phyloP scores from a whole-genome alignment of 2,113 vertebrate species.

The Chaetorhynchus papuensis region DNA sequence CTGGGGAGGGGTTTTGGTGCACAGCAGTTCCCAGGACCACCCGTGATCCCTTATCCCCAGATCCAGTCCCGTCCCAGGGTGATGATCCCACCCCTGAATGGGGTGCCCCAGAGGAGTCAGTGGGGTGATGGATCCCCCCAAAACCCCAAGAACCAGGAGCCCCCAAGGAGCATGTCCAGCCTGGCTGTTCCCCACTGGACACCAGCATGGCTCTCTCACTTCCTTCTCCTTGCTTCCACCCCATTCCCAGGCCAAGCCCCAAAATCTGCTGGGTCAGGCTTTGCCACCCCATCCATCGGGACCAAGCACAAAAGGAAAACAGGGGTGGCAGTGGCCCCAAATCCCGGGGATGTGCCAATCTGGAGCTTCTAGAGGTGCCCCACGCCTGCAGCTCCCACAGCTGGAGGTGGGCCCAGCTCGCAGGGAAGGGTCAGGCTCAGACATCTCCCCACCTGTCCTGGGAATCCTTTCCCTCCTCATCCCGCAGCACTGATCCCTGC shows the following conservation, averaged over 20 bases:
- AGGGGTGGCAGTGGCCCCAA: accelerated
- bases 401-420: neutral
- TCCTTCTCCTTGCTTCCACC: accelerated
- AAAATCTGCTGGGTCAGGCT: neutral
- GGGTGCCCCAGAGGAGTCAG: neutral
- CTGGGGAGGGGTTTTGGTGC: neutral
- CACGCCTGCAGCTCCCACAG: neutral
- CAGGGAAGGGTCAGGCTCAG: neutral
- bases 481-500: accelerated
- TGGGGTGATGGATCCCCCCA: accelerated
- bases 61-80: neutral
- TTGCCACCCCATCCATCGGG: neutral
- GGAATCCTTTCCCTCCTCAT: neutral
- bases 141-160: accelerated
- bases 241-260: neutral
- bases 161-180: accelerated
- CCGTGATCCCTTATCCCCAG: neutral
- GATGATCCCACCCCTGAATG: accelerated
- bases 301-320: neutral
- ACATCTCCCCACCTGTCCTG: accelerated
- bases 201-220: neutral
- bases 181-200: neutral
- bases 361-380: neutral
- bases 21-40: neutral
- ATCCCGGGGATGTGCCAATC: neutral